These are phyloP conservation scores for Diphyllodes magnificus DNA, from an alignment of 2,113 vertebrate genomes.

Conservation along the genomic window DNA sequence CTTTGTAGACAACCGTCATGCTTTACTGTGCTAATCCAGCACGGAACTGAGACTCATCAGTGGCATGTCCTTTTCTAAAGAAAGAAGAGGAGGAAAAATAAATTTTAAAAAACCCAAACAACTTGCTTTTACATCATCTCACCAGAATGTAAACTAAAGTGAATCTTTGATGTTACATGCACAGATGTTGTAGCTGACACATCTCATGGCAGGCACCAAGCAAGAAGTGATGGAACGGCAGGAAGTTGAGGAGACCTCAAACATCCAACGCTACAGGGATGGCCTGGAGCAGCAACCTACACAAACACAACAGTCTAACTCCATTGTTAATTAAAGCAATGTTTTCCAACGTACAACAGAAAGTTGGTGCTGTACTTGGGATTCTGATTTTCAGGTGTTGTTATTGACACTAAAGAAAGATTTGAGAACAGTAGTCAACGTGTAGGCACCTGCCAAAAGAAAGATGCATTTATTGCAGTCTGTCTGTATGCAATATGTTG, in stretches of 20 bases:
- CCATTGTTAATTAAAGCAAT: not conserved
- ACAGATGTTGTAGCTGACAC: conserved; percentile 78
- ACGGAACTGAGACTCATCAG: not conserved
- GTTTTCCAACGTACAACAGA: not conserved
- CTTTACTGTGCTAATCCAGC: not conserved
- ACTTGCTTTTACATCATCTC: conserved; percentile 67
- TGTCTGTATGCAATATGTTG: not conserved
- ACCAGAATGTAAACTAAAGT: conserved; percentile 73
- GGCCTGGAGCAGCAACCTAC: conserved; percentile 43
- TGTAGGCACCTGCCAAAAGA: not conserved
- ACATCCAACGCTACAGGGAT: conserved; percentile 59
- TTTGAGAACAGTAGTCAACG: rapidly evolving
- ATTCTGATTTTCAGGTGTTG: not conserved
- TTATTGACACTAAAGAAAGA: not conserved
- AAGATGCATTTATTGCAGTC: not conserved
- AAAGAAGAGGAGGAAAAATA: conserved; percentile 26
- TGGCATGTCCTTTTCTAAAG: not conserved
- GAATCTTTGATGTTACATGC: conserved; percentile 73
- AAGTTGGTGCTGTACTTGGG: not conserved
- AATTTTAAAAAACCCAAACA: conserved; percentile 34
- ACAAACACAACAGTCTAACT: not conserved
- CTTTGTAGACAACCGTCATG: not conserved
- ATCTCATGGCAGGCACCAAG: conserved; percentile 80
- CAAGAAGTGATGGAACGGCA: conserved; percentile 60
- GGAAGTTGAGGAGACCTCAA: conserved; percentile 81